Conservation (phyloP, 2,888 invertebrate genomes). For the Agelastica alni region DNA sequence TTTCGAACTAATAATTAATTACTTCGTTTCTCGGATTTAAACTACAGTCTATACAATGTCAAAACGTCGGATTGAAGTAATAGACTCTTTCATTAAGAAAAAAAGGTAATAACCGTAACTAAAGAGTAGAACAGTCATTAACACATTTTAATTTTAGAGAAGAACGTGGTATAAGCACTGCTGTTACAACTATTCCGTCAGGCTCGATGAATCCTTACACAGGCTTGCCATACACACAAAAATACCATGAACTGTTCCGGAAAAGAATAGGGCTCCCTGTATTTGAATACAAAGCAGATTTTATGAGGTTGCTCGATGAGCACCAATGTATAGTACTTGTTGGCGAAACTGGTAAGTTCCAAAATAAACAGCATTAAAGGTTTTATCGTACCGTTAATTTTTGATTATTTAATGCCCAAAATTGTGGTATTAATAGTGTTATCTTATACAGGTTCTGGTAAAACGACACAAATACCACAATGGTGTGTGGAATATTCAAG, state of each 20-base stretch:
- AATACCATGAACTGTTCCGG: constrained; percentile 85
- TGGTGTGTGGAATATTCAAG: constrained; percentile 84
- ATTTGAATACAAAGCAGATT: constrained; percentile 96
- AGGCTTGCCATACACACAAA: constrained; percentile 81
- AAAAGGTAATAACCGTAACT: constrained; percentile 62
- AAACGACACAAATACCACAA: constrained; percentile 99
- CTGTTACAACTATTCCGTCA: constrained; percentile 50
- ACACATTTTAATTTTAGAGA: constrained; percentile 55
- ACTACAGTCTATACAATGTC: constrained; percentile 63
- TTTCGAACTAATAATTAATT: not conserved
- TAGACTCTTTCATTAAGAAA: constrained; percentile 80
- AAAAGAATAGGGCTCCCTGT: constrained; percentile 93
- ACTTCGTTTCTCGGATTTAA: not conserved
- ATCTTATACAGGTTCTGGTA: constrained; percentile 87
- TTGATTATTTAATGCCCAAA: too few relatives aligned
- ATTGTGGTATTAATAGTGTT: too few relatives aligned
- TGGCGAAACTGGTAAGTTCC: constrained; percentile 87
- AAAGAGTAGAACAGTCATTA: constrained; percentile 3
- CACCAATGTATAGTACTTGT: constrained; percentile 96
- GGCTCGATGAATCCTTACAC: constrained; percentile 77
- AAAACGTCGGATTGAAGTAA: constrained; percentile 83
- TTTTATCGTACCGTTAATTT: too few relatives aligned
- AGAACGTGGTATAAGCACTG: constrained; percentile 59
- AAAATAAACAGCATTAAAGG: too few relatives aligned
- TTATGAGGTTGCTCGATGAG: constrained; percentile 89